Evolutionary conservation across 2,797 vertebrate genomes (phyloP).

Genomic region (Myiotriccus ornatus): DNA sequence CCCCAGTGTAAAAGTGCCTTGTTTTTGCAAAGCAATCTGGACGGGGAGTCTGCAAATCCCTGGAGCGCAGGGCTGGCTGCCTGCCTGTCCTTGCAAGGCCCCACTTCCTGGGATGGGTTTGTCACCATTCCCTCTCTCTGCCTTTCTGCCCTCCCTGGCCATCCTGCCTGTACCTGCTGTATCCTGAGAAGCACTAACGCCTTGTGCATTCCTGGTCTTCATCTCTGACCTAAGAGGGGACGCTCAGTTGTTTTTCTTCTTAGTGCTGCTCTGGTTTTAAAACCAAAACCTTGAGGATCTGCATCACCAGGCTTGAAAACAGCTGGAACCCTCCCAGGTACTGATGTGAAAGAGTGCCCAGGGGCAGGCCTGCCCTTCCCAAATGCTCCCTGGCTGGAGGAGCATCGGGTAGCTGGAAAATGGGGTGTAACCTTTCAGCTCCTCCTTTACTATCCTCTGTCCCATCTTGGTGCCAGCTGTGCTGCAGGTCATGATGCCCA

Average conservation of each 20-base stretch:
- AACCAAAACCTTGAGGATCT: neutral
- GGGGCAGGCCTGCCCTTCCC: neutral
- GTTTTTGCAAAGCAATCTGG: constrained; percentile 3
- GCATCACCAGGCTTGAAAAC: neutral
- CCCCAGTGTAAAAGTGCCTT: neutral
- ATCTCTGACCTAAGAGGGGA: neutral
- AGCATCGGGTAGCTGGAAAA: neutral
- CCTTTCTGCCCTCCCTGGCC: neutral
- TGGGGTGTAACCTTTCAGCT: neutral
- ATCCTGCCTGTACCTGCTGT: neutral
- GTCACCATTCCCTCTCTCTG: neutral
- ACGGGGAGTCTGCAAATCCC: neutral
- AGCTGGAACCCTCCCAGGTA: neutral
- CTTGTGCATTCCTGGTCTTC: neutral
- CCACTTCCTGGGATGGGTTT: neutral
- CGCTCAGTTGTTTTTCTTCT: neutral
- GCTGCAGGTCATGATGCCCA: neutral
- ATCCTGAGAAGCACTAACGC: neutral
- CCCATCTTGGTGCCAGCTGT: accelerated
- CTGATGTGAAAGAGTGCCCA: accelerated
- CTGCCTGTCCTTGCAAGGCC: neutral
- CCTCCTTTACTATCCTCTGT: neutral
- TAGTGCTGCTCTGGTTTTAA: neutral
- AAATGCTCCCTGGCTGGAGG: neutral
- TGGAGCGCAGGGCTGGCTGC: neutral